Conservation (phyloP, 2,888 invertebrate species). For the Euplexia lucipara region DNA sequence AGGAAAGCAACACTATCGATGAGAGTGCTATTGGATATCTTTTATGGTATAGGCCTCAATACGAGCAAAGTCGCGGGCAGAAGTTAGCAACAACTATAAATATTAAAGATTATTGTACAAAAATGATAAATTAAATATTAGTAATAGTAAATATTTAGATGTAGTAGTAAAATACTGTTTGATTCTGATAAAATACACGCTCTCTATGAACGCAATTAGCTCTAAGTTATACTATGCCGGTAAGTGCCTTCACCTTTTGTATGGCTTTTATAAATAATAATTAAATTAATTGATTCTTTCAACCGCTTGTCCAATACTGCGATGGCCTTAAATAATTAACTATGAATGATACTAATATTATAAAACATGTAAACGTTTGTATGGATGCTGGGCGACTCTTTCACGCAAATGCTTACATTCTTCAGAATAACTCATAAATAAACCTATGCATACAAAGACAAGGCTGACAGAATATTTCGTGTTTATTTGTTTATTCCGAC, state of each 20-base stretch:
- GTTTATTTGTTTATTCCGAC: too few species aligned
- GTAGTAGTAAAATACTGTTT: background rate
- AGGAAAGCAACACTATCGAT: too few species aligned
- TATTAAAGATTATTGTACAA: conserved; percentile 1
- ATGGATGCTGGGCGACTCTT: too few species aligned
- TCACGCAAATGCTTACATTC: too few species aligned
- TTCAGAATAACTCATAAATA: too few species aligned
- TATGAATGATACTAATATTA: too few species aligned
- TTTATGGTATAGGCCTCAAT: too few species aligned
- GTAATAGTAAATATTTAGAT: background rate
- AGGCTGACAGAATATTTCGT: too few species aligned
- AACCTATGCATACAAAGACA: too few species aligned
- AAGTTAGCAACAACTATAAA: background rate
- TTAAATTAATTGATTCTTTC: background rate
- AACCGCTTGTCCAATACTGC: conserved; percentile 22
- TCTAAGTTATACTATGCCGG: conserved; percentile 28
- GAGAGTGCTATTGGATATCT: too few species aligned
- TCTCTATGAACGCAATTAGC: conserved; percentile 35
- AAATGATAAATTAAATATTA: conserved; percentile 4
- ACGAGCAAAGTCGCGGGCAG: background rate
- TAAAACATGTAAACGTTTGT: too few species aligned
- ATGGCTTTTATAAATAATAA: conserved; percentile 37
- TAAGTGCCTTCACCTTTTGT: conserved; percentile 53
- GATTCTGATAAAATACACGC: conserved; percentile 2
- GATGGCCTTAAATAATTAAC: conserved; percentile 26